Base-by-base conservation (phyloP, 2,888 invertebrate genomes). In the Limulus polyphemus region DNA sequence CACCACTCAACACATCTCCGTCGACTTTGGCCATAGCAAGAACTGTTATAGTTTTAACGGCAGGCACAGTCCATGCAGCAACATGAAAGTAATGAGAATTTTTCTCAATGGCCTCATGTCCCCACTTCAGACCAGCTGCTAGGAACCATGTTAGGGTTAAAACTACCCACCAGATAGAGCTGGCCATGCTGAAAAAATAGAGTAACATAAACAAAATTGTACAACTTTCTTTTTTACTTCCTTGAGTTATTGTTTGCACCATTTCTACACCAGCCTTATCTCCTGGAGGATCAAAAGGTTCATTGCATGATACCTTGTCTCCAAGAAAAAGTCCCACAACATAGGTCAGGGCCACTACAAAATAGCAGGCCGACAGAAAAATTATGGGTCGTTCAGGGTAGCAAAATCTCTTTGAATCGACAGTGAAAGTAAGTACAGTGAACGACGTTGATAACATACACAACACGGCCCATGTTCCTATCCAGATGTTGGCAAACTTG, bases 321-420 rank as follows among this genome's bases (percentile, higher is more conserved):
- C 88, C 88, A 65, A 88, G 85, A 70, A 86, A 82, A 79, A 89
- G 87, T 10, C 90, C 87, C 17, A 90, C 86, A 11, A 82, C 74
- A 79, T 97, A 97, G 56, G 91, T 90, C 68, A 90, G 80, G 16
- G 95, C 91, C 55, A 97, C 90, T 83, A 95, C 88, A 71, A 95
- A 81, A 77, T 97, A 97, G 77, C 98, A 98, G 7, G 94, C 86
- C 14, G 97, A 93, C 62, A 99, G 80, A 77, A 95, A 98, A 72
- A 98, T 94, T 65, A 99, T 95, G 3, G 98, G 95, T 69, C 97
- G 83, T 77, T 99, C 98, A 12, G 99, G 98, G 78, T 98, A 99
- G 55, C 92, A 85, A 78, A 99, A 99, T 72, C 98, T 82, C 72
- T 90, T 87, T 64, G 91, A 90, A 77, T 98, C 97, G 69, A 98